phyloP scores from a whole-genome alignment of 2,888 invertebrate genomes.

The Hoplodrina ambigua region DNA sequence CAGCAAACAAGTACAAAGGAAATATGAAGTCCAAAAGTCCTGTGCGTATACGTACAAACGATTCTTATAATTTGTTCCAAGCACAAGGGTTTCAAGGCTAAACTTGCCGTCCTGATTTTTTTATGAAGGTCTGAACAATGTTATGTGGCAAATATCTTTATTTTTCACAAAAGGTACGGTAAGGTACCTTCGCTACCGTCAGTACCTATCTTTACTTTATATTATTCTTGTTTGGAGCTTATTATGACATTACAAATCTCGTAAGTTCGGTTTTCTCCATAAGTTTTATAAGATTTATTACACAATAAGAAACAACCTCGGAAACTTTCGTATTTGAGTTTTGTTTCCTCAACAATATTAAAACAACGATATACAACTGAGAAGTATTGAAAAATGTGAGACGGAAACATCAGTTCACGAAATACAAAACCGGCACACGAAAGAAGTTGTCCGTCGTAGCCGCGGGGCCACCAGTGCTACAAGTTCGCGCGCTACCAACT shows the following conservation, averaged over 20 bases:
- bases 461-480: constrained; percentile 55
- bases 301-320: constrained; percentile 67
- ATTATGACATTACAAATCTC: constrained; percentile 61
- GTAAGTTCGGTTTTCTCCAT: constrained; percentile 49
- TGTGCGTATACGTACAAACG: constrained; percentile 34
- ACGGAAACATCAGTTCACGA: constrained; percentile 70
- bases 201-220: constrained; percentile 39
- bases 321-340: constrained; percentile 69
- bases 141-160: constrained; percentile 31
- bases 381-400: constrained; percentile 76
- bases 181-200: constrained; percentile 12
- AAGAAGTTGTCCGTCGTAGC: constrained; percentile 73
- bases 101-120: constrained; percentile 26
- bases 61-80: constrained; percentile 38
- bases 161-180: constrained; percentile 30
- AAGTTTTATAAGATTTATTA: constrained; percentile 72
- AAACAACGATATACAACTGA: constrained; percentile 73
- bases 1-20: constrained; percentile 45
- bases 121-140: constrained; percentile 31
- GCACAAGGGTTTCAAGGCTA: constrained; percentile 18
- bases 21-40: constrained; percentile 22
- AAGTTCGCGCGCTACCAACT: constrained; percentile 59
- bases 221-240: constrained; percentile 49
- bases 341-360: constrained; percentile 71
- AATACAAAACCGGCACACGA: constrained; percentile 71